Evolutionary conservation across 2,888 invertebrate genomes (phyloP).

Genomic region (Heliconius ethilla): DNA sequence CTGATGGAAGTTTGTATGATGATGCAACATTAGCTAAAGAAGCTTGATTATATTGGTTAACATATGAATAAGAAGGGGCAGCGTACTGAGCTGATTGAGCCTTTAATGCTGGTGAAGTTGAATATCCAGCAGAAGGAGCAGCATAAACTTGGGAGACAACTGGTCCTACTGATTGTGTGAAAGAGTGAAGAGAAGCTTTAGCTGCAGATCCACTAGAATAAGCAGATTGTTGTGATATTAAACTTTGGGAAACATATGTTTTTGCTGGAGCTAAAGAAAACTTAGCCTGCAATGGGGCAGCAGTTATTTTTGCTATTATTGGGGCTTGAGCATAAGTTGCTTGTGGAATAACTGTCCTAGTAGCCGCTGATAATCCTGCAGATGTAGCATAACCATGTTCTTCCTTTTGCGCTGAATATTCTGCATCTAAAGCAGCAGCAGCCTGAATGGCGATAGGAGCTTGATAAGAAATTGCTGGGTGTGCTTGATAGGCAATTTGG

Average conservation of each 20-base stretch:
- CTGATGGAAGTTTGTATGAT: constrained; percentile 48
- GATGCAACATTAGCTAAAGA: constrained; percentile 46
- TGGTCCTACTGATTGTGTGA: constrained; percentile 67
- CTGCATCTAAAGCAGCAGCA: constrained; percentile 54
- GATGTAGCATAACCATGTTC: constrained; percentile 81
- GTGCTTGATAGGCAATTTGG: constrained; percentile 56
- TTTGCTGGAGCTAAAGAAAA: constrained; percentile 64
- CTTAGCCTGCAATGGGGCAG: constrained; percentile 73
- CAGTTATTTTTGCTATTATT: constrained; percentile 76
- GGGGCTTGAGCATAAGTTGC: constrained; percentile 79
- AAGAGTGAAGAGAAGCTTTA: constrained; percentile 72
- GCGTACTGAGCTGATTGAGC: constrained; percentile 50
- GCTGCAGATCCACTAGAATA: constrained; percentile 63
- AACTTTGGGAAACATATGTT: constrained; percentile 65
- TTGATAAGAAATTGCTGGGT: constrained; percentile 49
- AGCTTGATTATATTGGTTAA: constrained; percentile 46
- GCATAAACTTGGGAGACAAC: constrained; percentile 76
- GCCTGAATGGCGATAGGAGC: constrained; percentile 59
- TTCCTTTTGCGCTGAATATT: constrained; percentile 61
- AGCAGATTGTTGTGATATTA: constrained; percentile 61
- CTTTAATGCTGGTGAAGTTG: constrained; percentile 65
- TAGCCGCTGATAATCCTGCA: constrained; percentile 73
- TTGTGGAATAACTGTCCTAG: constrained; percentile 67
- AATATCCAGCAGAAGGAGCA: constrained; percentile 66
- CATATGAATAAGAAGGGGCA: constrained; percentile 48